A percentile compares a stretch with the other conserved stretches of the same genome.
phyloP scores from a whole-genome alignment of 2,113 vertebrate species.

The Rallus limicola region DNA sequence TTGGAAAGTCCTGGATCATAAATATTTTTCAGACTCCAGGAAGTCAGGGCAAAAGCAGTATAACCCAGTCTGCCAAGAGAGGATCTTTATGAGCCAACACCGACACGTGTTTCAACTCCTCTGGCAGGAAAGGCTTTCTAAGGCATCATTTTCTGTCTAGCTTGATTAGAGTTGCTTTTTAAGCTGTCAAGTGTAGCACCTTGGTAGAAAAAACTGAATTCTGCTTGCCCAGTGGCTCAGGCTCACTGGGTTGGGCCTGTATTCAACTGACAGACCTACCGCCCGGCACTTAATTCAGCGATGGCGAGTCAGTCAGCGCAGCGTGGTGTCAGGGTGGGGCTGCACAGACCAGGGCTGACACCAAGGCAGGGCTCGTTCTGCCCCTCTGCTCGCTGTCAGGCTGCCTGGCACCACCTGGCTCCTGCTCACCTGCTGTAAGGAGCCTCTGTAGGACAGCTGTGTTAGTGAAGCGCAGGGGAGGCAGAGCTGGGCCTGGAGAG shows the following conservation, averaged over 20 bases:
- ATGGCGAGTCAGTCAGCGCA: neutral
- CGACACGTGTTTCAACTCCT: neutral
- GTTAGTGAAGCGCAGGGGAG: neutral
- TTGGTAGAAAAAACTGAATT: neutral
- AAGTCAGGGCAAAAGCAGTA: neutral
- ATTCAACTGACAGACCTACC: neutral
- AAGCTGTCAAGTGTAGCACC: neutral
- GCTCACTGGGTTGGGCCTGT: neutral
- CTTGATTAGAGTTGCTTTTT: neutral
- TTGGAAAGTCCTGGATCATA: neutral
- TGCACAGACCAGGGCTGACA: neutral
- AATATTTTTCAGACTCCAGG: neutral
- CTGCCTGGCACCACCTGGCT: neutral
- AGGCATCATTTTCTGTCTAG: neutral
- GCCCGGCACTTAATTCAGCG: neutral
- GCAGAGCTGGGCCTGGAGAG: neutral
- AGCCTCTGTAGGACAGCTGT: neutral
- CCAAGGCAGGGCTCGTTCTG: neutral
- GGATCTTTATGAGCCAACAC: neutral
- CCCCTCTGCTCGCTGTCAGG: neutral
- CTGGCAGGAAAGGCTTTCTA: constrained; percentile 1
- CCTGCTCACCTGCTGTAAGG: neutral
- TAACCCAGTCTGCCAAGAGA: neutral
- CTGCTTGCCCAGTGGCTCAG: neutral
- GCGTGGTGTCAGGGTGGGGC: neutral